phyloP scores from a whole-genome alignment of 2,888 invertebrate genomes.

The Tryphoninae sp. region DNA sequence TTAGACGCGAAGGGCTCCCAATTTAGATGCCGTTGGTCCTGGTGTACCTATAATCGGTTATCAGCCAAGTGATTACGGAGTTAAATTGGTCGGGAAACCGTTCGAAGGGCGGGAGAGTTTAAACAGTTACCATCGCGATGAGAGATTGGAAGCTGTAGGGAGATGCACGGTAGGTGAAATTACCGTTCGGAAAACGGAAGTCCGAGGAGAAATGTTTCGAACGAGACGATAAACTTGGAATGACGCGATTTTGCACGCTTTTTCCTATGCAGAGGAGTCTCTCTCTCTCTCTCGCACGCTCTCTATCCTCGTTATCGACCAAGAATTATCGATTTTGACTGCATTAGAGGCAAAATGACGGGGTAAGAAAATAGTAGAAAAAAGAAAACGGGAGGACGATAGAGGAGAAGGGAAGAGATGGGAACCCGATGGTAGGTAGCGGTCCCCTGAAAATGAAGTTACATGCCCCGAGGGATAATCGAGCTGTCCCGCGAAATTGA shows the following conservation, averaged over 20 bases:
- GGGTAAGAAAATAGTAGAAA: neutral
- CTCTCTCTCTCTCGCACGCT: slow-evolving; percentile 10
- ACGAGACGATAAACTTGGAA: neutral
- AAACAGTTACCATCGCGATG: slow-evolving; percentile 15
- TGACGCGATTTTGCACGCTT: neutral
- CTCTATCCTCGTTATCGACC: slow-evolving; percentile 32
- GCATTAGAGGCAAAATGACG: slow-evolving; percentile 14
- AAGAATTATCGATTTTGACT: slow-evolving; percentile 42
- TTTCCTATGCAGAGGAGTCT: neutral
- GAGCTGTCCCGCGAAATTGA: slow-evolving; percentile 70
- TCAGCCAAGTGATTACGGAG: slow-evolving; percentile 66
- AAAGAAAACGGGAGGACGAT: neutral
- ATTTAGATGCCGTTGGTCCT: slow-evolving; percentile 55
- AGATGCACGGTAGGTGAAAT: neutral
- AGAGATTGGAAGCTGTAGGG: neutral
- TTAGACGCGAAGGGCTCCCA: slow-evolving; percentile 47
- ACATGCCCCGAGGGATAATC: slow-evolving; percentile 68
- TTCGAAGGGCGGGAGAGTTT: slow-evolving; percentile 6
- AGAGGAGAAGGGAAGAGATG: slow-evolving; percentile 14
- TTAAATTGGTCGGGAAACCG: slow-evolving; percentile 64
- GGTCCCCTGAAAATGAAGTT: slow-evolving; percentile 68
- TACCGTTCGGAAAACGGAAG: neutral
- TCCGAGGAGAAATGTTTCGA: neutral
- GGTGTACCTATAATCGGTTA: slow-evolving; percentile 59
- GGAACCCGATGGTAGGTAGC: slow-evolving; percentile 43